Evolutionary conservation across 2,797 vertebrate species (phyloP).

Genomic region (Amniataba percoides): DNA sequence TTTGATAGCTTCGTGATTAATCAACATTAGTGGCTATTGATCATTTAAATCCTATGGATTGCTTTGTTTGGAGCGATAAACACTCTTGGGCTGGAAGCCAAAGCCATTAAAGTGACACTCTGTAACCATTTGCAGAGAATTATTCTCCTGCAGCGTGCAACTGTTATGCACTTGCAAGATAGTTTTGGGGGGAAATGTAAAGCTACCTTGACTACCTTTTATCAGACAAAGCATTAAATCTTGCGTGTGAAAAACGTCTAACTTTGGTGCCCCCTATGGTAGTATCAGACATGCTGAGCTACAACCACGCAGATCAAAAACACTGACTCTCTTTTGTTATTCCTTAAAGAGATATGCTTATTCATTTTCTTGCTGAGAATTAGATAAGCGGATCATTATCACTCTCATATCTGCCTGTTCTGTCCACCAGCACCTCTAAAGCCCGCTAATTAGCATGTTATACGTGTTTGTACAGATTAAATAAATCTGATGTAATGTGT

Average conservation of each 20-base stretch:
- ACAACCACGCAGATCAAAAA: not conserved
- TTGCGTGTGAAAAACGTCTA: too few relatives aligned
- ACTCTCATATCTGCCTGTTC: not conserved
- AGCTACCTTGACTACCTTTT: not conserved
- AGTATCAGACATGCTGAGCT: not conserved
- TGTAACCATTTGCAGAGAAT: slow-evolving; percentile 4
- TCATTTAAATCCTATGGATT: not conserved
- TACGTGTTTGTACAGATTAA: not conserved
- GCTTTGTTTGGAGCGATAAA: slow-evolving; percentile 18
- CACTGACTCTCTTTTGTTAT: not conserved
- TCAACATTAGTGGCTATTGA: slow-evolving; percentile 14
- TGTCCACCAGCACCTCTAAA: not conserved
- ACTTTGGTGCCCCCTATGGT: not conserved
- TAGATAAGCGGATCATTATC: not conserved
- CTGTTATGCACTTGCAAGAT: too few relatives aligned
- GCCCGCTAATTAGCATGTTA: not conserved
- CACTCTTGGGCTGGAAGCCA: slow-evolving; percentile 6
- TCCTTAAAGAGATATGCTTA: not conserved
- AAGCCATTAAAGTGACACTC: slow-evolving; percentile 18
- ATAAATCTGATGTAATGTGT: slow-evolving; percentile 2
- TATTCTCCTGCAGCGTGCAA: slow-evolving; percentile 1
- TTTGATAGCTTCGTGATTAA: slow-evolving; percentile 17
- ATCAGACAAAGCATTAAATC: not conserved
- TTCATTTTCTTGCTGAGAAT: not conserved
- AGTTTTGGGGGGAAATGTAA: not conserved